Conservation (phyloP, 2,888 invertebrate species). For the Elgonia sp. region DNA sequence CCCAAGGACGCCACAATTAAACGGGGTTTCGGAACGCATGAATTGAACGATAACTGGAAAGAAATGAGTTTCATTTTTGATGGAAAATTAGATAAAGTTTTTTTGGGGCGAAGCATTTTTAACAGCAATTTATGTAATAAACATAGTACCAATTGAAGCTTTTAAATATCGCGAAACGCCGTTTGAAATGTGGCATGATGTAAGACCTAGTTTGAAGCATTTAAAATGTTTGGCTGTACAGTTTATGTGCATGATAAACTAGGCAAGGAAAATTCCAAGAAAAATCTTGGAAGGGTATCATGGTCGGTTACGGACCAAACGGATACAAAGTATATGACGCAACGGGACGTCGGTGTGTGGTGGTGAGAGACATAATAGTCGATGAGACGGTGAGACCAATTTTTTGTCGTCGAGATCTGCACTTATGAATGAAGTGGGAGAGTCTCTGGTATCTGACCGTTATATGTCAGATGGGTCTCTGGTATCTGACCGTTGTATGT, state of each 20-base stretch:
- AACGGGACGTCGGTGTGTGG: neutral
- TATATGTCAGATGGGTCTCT: too few species aligned
- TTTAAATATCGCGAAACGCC: neutral
- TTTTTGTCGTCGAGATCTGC: constrained; percentile 1
- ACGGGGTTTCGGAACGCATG: neutral
- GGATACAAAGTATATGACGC: constrained; percentile 19
- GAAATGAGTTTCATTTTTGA: neutral
- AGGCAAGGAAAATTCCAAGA: neutral
- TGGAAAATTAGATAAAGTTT: neutral
- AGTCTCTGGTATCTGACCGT: too few species aligned
- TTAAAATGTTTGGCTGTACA: neutral
- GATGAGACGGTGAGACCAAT: neutral
- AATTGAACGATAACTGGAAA: neutral
- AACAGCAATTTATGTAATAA: constrained; percentile 13
- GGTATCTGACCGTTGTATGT: too few species aligned
- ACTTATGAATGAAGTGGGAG: neutral
- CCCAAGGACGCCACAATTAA: neutral
- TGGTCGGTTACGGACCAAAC: constrained; percentile 12
- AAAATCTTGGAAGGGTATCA: constrained; percentile 10
- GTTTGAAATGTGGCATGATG: constrained; percentile 18
- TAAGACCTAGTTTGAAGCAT: neutral
- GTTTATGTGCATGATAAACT: neutral
- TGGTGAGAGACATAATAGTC: too few species aligned
- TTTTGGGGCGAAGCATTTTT: constrained; percentile 29
- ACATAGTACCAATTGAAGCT: neutral